Conservation (phyloP, 2,888 invertebrate species). For the Blastobasis lacticolella region DNA sequence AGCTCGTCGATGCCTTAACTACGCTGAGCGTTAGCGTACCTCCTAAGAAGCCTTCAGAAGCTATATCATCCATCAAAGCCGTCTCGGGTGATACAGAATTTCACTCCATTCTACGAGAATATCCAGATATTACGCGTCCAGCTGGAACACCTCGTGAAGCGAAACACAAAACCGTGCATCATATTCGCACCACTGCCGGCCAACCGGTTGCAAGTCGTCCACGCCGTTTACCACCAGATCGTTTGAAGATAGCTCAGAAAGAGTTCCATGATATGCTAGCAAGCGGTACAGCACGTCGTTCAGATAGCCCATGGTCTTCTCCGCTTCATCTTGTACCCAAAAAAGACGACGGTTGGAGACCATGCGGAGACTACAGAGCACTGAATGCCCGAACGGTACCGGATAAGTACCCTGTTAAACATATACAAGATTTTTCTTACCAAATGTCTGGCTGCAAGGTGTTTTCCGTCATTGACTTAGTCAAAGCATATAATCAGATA, state of each 20-base stretch:
- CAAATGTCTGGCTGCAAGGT: constrained; percentile 10
- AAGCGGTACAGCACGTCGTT: constrained; percentile 15
- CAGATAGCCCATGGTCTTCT: constrained; percentile 26
- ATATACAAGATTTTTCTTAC: constrained; percentile 13
- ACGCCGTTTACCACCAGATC: constrained; percentile 26
- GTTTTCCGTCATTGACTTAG: constrained; percentile 11
- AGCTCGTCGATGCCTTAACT: constrained; percentile 15
- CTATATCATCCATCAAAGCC: background rate
- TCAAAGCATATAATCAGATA: constrained; percentile 39
- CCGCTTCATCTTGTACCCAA: constrained; percentile 34
- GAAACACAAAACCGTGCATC: background rate
- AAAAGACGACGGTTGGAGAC: constrained; percentile 26
- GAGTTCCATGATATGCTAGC: constrained; percentile 27
- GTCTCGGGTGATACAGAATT: background rate
- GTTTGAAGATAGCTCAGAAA: constrained; percentile 20
- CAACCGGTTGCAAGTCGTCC: constrained; percentile 22
- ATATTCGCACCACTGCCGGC: constrained; percentile 19
- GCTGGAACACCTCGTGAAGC: background rate
- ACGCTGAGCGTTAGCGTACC: constrained; percentile 2
- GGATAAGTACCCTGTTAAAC: constrained; percentile 26
- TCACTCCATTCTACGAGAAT: background rate
- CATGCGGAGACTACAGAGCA: constrained; percentile 35
- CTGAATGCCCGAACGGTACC: constrained; percentile 30
- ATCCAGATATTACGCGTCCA: background rate
- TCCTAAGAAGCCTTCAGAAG: background rate